Evolutionary conservation across 1,140 invertebrate genomes (phyloP), one percentile per base, ranked within the genome.

Genomic region (Drosophila paulistorum): DNA sequence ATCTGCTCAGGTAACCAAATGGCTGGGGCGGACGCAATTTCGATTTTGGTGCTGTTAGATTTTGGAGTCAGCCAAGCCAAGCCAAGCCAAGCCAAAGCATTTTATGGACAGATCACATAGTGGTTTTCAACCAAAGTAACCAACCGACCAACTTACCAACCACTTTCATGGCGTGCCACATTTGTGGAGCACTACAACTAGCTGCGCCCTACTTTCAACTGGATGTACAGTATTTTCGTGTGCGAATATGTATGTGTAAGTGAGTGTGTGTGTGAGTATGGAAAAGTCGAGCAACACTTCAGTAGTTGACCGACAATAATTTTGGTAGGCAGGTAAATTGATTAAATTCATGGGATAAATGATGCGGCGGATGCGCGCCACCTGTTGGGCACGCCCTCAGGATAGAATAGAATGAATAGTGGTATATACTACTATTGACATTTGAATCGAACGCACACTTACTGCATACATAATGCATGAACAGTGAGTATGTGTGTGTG

Each of bases 161-260:
- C 65, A 87, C 83, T 79, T 87, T 87, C 83, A 67, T 71, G 67
- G 83, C 68, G 71, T 68, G 83, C 83, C 72, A 86, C 83, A 87
- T 86, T 87, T 58, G 57, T 65, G 37, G 51, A 65, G 51, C 74
- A 57, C 58, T 61, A 65, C 62, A 71, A 45, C 26, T 54, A 68
- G 69, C 68, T 87, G 82, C 10, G 45, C 72, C 79, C 83, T 83
- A 86, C 83, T 87, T 86, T 66, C 55, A 75, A 65, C 42, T 60
- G 60, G 35, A 39, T 45, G 37, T 26, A 69, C 45, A 48, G 17
- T 48, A 64, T 63, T 65, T 73, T 48, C 17, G 60, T 23, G 45
- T 33, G 20, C n/a, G 42, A 20, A 33, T 17, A 51, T 23, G 45
- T 51, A n/a, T 23, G 17, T 51, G 14, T 20, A 1, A 10, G 0